Conservation (phyloP, 1,140 invertebrate genomes). For the Neodiprion virginianus region DNA sequence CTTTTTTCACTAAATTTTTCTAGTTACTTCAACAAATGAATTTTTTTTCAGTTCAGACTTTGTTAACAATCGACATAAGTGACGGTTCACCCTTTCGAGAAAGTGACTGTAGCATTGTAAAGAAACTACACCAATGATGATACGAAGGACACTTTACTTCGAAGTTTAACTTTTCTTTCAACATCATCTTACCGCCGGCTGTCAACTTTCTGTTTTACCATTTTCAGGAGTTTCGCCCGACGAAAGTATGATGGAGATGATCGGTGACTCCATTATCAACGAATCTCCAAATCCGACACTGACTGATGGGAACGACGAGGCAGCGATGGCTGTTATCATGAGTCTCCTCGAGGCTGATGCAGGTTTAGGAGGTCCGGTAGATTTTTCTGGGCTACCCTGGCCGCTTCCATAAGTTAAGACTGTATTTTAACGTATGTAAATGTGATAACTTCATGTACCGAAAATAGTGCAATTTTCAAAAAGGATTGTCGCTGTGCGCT, state of each 20-base stretch:
- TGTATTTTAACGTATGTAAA: not conserved
- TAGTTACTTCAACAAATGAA: no score
- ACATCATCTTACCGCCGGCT: no score
- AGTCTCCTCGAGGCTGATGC: slow-evolving; percentile 82
- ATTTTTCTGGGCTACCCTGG: slow-evolving; percentile 88
- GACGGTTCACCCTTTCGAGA: no score
- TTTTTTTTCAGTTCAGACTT: no score
- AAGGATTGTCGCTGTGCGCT: not conserved
- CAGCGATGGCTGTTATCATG: slow-evolving; percentile 93
- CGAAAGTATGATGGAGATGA: slow-evolving; percentile 69
- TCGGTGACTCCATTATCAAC: slow-evolving; percentile 61
- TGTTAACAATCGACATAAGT: no score
- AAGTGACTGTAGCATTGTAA: no score
- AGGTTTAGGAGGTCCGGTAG: slow-evolving; percentile 79
- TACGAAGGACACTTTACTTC: no score
- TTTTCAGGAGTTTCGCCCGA: slow-evolving; percentile 57
- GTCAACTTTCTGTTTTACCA: not conserved
- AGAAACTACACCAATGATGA: no score
- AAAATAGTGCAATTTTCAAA: not conserved
- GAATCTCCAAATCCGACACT: slow-evolving; percentile 61
- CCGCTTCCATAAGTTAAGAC: slow-evolving; percentile 70
- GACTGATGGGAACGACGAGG: slow-evolving; percentile 84
- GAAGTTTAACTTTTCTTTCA: no score
- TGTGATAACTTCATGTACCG: not conserved
- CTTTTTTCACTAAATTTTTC: no score